Conservation (phyloP, 2,113 vertebrate species). For the Hemibagrus wyckioides region DNA sequence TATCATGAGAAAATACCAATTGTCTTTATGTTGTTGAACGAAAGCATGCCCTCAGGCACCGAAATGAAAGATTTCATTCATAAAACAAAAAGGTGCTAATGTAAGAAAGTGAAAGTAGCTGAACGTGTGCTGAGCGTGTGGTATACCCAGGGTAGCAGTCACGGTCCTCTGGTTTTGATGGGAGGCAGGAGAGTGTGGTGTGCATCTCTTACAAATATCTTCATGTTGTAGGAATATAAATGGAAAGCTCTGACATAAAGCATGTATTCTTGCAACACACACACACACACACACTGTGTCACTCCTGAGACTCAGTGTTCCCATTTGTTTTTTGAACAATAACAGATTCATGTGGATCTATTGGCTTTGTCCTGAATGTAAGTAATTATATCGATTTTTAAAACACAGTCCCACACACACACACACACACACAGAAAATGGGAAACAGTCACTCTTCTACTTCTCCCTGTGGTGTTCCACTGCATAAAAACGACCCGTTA, state of each 20-base stretch:
- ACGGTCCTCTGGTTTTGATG: neutral
- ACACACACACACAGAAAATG: neutral
- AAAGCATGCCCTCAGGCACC: neutral
- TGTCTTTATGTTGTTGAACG: neutral
- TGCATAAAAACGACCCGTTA: conserved; percentile 6
- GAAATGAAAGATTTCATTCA: neutral
- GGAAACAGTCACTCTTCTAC: neutral
- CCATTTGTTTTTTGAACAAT: neutral
- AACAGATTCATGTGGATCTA: conserved; percentile 15
- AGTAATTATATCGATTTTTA: conserved; percentile 38
- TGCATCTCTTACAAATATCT: neutral
- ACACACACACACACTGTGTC: neutral
- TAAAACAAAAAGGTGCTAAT: neutral
- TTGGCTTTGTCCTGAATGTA: conserved; percentile 22
- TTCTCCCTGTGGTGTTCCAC: neutral
- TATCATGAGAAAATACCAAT: neutral
- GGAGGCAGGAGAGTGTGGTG: neutral
- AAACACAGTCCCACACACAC: neutral
- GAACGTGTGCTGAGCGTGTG: neutral
- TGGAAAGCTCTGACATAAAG: neutral
- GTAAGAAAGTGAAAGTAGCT: neutral
- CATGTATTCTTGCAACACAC: neutral
- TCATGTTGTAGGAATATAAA: neutral
- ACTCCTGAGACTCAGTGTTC: neutral
- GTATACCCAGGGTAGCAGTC: neutral